Conservation (phyloP, 2,113 vertebrate species). For the Ptyas mucosa region DNA sequence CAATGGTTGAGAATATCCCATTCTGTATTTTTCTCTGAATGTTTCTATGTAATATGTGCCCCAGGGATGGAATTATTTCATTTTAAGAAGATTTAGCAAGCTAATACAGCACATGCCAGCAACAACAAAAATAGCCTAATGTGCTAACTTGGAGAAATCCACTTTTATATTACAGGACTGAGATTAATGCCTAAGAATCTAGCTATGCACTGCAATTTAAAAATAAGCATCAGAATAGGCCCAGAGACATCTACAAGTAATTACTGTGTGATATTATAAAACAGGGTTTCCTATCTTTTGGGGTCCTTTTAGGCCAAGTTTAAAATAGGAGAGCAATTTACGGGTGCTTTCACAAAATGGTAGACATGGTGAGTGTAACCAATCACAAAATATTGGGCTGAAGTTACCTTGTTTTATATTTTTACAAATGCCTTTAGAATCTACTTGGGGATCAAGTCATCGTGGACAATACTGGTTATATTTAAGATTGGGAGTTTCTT, state of each 20-base stretch:
- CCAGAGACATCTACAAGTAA: neutral
- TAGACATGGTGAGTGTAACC: neutral
- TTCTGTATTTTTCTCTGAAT: slow-evolving; percentile 46
- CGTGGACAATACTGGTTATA: too few relatives aligned
- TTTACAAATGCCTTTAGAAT: neutral
- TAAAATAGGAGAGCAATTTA: neutral
- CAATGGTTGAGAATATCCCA: slow-evolving; percentile 39
- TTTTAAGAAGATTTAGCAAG: slow-evolving; percentile 53
- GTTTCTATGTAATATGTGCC: slow-evolving; percentile 50
- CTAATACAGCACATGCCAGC: slow-evolving; percentile 42
- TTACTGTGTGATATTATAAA: neutral
- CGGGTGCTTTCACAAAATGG: neutral
- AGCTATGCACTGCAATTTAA: neutral
- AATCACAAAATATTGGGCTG: neutral
- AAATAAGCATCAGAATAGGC: neutral
- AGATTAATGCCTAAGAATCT: neutral
- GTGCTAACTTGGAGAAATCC: slow-evolving; percentile 36
- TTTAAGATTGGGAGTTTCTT: too few relatives aligned
- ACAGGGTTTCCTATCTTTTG: neutral
- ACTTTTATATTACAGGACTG: neutral
- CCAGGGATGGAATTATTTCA: slow-evolving; percentile 39
- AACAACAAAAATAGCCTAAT: slow-evolving; percentile 1
- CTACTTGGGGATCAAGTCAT: neutral
- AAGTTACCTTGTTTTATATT: neutral
- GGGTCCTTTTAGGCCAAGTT: neutral